A percentile compares a stretch with the other conserved stretches of the same genome.
Evolutionary conservation across 2,113 vertebrate species (phyloP).

Genomic region (Corydoras sp.): DNA sequence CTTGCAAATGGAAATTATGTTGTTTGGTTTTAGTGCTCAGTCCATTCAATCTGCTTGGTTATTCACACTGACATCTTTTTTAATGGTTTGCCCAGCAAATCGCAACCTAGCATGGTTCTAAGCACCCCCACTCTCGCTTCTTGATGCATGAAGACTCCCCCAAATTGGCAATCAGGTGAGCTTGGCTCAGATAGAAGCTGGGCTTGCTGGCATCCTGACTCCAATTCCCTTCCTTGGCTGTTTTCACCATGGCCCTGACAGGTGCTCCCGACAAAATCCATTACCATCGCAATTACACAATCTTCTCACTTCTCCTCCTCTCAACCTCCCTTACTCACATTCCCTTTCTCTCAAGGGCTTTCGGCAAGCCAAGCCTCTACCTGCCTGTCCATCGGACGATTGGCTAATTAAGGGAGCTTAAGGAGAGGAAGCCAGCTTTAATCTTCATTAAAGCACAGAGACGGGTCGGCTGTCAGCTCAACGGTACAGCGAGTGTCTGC

Average conservation of each 20-base stretch:
- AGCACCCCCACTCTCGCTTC: conserved; percentile 37
- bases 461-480: conserved; percentile 32
- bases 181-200: conserved; percentile 53
- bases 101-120: conserved; percentile 34
- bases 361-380: conserved; percentile 25
- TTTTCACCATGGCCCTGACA: conserved; percentile 61
- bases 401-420: conserved; percentile 47
- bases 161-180: conserved; percentile 68
- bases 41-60: conserved; percentile 33
- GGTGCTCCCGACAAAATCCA: conserved; percentile 67
- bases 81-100: conserved; percentile 40
- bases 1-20: conserved; percentile 45
- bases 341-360: conserved; percentile 36
- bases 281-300: conserved; percentile 64
- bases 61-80: conserved; percentile 44
- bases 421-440: conserved; percentile 47
- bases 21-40: conserved; percentile 40
- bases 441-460: conserved; percentile 46
- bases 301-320: conserved; percentile 38
- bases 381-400: conserved; percentile 33
- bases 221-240: conserved; percentile 49
- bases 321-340: conserved; percentile 29
- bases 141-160: conserved; percentile 56
- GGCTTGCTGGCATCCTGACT: conserved; percentile 50
- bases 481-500: conserved; percentile 8